Percentiles rank a stretch among this genome's conserved stretches.
Conservation (phyloP, 2,113 vertebrate genomes). For the Alethe diademata region DNA sequence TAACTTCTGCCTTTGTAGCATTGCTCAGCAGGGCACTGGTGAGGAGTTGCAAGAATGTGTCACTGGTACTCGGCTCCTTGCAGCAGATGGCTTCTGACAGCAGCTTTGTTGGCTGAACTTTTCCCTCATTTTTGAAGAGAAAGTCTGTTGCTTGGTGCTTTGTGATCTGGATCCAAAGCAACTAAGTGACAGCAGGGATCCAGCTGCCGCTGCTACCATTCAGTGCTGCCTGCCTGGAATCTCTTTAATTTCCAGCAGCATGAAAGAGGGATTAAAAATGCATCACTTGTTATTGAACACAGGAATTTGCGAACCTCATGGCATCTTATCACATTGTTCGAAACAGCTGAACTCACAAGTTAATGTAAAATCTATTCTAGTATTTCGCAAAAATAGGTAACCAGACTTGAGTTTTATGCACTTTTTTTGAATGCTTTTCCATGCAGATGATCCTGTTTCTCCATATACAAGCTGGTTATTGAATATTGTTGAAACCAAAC, state of each 20-base stretch:
- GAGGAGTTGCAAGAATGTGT: conserved; percentile 15
- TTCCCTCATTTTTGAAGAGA: conserved; percentile 4
- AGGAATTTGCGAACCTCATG: conserved; percentile 15
- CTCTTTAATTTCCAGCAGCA: conserved; percentile 34
- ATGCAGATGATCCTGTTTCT: conserved; percentile 88
- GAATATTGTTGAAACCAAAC: conserved; percentile 90
- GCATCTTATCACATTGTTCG: background rate
- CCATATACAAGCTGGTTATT: conserved; percentile 94
- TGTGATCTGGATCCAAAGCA: conserved; percentile 36
- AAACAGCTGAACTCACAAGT: background rate
- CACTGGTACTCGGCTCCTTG: background rate
- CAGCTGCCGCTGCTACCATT: background rate
- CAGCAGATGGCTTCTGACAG: conserved; percentile 37
- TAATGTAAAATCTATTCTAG: background rate
- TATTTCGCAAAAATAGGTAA: background rate
- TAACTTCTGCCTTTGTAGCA: background rate
- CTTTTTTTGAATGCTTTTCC: background rate
- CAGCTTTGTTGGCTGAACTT: conserved; percentile 21
- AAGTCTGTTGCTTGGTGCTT: conserved; percentile 28
- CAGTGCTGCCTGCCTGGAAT: background rate
- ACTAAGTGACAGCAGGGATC: conserved; percentile 30
- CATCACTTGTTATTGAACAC: conserved; percentile 14
- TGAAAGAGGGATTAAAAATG: conserved; percentile 47
- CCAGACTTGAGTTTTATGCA: background rate
- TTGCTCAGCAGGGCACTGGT: background rate